phyloP scores from a whole-genome alignment of 2,888 invertebrate genomes.

The Ceriagrion tenellum region DNA sequence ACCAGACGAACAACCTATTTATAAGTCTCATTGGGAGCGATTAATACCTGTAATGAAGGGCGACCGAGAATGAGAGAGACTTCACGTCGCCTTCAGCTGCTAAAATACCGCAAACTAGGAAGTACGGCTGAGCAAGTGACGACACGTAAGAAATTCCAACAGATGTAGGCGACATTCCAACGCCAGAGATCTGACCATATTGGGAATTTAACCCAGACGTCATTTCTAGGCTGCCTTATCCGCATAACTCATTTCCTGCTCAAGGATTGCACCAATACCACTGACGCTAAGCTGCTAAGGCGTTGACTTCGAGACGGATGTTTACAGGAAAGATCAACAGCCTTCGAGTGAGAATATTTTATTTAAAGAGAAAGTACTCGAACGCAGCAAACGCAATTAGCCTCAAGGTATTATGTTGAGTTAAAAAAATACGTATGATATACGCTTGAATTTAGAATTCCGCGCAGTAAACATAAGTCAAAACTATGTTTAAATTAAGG shows the following conservation, averaged over 20 bases:
- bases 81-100: not conserved
- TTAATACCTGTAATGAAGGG: not conserved
- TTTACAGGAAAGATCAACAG: too few relatives aligned
- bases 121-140: not conserved
- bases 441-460: too few relatives aligned
- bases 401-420: too few relatives aligned
- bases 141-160: not conserved
- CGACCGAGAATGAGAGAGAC: not conserved
- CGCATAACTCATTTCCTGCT: not conserved
- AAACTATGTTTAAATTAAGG: too few relatives aligned
- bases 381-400: too few relatives aligned
- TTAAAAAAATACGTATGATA: too few relatives aligned
- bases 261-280: not conserved
- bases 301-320: too few relatives aligned
- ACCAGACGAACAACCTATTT: too few relatives aligned
- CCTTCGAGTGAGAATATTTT: too few relatives aligned
- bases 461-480: too few relatives aligned
- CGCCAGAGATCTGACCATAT: not conserved
- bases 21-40: too few relatives aligned
- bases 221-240: not conserved
- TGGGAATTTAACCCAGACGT: not conserved
- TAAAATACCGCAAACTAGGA: not conserved
- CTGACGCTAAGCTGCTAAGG: not conserved
- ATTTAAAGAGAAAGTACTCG: too few relatives aligned
- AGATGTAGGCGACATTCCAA: not conserved